phyloP scores from a whole-genome alignment of 2,888 invertebrate species.

The Agrotis puta region DNA sequence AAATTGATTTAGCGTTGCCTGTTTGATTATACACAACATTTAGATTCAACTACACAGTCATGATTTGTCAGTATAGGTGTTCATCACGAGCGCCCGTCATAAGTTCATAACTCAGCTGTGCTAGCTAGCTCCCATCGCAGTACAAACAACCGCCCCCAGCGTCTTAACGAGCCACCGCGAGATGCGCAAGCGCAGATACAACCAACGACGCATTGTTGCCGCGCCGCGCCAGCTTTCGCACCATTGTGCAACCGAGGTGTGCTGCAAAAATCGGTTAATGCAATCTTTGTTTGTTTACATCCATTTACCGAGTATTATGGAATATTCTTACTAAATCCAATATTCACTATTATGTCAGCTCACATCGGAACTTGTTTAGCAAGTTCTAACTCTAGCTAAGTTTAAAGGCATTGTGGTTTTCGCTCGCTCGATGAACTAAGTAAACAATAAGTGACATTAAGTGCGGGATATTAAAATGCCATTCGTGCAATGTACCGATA shows the following conservation, averaged over 20 bases:
- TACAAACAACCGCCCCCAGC: conserved; percentile 86
- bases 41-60: conserved; percentile 53
- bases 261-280: conserved; percentile 82
- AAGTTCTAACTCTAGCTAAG: conserved; percentile 41
- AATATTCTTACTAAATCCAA: conserved; percentile 60
- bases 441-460: conserved; percentile 90
- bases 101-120: conserved; percentile 74
- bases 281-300: conserved; percentile 89
- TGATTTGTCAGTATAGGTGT: conserved; percentile 70
- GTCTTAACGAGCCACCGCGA: conserved; percentile 87
- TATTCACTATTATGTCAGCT: conserved; percentile 48
- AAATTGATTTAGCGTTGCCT: conserved; percentile 51
- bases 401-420: conserved; percentile 75
- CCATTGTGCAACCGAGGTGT: conserved; percentile 87
- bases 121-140: conserved; percentile 79
- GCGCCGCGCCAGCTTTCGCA: conserved; percentile 89
- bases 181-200: conserved; percentile 87
- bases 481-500: conserved; percentile 88
- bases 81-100: conserved; percentile 75
- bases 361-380: conserved; percentile 32
- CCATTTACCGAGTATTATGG: conserved; percentile 77
- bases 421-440: conserved; percentile 81
- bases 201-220: conserved; percentile 87
- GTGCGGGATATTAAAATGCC: conserved; percentile 88
- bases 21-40: conserved; percentile 57